Percentiles rank a stretch among this genome's conserved stretches.
Evolutionary conservation across 2,797 vertebrate genomes (phyloP).

Genomic region (Rhinichthys osculus): DNA sequence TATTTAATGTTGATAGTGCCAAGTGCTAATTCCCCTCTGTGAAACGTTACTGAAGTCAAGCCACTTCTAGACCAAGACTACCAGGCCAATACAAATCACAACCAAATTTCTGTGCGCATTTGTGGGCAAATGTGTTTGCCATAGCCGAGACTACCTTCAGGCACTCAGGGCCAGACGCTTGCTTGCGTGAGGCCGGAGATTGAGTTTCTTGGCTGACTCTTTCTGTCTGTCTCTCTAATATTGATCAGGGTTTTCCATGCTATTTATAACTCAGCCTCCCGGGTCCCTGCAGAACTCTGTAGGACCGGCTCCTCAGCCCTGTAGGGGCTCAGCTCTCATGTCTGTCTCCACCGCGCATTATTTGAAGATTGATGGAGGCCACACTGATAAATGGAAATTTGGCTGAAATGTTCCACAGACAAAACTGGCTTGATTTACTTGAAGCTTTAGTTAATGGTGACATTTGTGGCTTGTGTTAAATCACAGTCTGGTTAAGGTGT

Average conservation of each 20-base stretch:
- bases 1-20: neutral
- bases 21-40: neutral
- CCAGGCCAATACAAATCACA: neutral
- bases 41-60: neutral
- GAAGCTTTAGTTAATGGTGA: constrained; percentile 4
- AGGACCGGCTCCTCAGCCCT: constrained; percentile 6
- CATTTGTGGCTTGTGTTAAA: constrained; percentile 22
- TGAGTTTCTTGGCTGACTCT: constrained; percentile 63
- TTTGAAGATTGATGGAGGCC: neutral
- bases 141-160: constrained; percentile 4
- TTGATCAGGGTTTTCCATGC: constrained; percentile 69
- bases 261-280: constrained; percentile 66
- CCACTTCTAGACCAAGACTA: neutral
- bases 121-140: constrained; percentile 17
- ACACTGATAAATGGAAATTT: constrained; percentile 30
- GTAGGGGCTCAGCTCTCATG: constrained; percentile 18
- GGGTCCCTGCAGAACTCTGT: constrained; percentile 39
- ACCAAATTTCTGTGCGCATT: neutral
- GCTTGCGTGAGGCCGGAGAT: constrained; percentile 40
- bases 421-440: constrained; percentile 1
- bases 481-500: constrained; percentile 28
- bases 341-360: constrained; percentile 14
- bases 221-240: constrained; percentile 62
- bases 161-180: constrained; percentile 49
- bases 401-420: constrained; percentile 16